phyloP scores from a whole-genome alignment of 2,888 invertebrate species.

The Lepidocyrtinus sp. region DNA sequence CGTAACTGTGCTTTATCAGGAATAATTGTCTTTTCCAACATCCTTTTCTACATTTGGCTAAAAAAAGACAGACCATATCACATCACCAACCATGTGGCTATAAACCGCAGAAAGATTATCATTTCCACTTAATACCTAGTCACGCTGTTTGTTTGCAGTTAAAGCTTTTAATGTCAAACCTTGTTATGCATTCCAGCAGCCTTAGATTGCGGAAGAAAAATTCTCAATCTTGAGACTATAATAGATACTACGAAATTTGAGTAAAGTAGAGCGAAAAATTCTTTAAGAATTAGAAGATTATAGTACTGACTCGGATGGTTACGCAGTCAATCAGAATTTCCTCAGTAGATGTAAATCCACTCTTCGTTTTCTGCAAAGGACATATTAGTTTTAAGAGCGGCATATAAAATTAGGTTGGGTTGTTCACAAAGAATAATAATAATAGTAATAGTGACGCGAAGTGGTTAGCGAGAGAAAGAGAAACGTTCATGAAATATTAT shows the following conservation, averaged over 20 bases:
- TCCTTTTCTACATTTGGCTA: background rate
- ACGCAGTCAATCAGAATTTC: constrained; percentile 10
- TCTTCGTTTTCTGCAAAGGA: too few relatives aligned
- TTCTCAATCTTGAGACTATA: too few relatives aligned
- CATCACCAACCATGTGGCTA: constrained; percentile 11
- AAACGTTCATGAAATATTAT: constrained; percentile 43
- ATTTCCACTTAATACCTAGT: constrained; percentile 3
- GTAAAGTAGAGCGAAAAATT: background rate
- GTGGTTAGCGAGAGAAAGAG: constrained; percentile 10
- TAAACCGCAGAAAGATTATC: constrained; percentile 14
- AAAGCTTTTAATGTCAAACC: background rate
- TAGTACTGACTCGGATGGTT: background rate
- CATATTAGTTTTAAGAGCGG: background rate
- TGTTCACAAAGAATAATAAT: background rate
- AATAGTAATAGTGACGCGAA: background rate
- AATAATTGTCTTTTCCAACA: constrained; percentile 16
- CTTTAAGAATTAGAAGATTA: background rate
- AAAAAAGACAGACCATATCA: background rate
- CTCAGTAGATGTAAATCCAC: too few relatives aligned
- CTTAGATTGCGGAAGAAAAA: background rate
- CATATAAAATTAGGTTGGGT: background rate
- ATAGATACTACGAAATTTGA: too few relatives aligned
- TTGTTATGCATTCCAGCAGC: background rate
- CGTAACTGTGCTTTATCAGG: background rate
- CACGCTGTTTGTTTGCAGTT: background rate